Evolutionary conservation across 2,888 invertebrate species (phyloP).

Genomic region (Serrognathus titanus): DNA sequence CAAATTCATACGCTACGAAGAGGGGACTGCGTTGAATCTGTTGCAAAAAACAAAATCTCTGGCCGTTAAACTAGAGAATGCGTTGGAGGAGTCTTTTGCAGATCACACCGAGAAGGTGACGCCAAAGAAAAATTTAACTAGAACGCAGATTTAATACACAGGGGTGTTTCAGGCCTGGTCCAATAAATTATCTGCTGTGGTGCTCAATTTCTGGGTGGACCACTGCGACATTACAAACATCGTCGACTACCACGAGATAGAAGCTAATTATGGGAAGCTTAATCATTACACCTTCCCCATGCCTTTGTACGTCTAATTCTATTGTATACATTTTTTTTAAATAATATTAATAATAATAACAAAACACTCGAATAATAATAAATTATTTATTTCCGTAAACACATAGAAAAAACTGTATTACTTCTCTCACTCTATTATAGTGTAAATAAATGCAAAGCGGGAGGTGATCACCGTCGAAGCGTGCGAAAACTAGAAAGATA

Average conservation of each 20-base stretch:
- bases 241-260: conserved; percentile 51
- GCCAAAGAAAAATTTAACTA: too few species aligned
- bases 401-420: too few species aligned
- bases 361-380: conserved; percentile 2
- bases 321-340: background rate
- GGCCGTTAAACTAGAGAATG: conserved; percentile 46
- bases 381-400: conserved; percentile 6
- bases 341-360: too few species aligned
- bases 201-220: conserved; percentile 52
- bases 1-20: conserved; percentile 49
- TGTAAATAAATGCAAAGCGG: too few species aligned
- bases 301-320: conserved; percentile 16
- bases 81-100: conserved; percentile 51
- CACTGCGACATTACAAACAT: conserved; percentile 47
- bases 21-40: conserved; percentile 42
- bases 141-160: too few species aligned
- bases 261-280: conserved; percentile 40
- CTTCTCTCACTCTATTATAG: too few species aligned
- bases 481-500: too few species aligned
- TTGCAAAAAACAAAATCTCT: conserved; percentile 47
- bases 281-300: conserved; percentile 33
- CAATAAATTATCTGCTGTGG: conserved; percentile 47
- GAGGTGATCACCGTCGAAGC: too few species aligned
- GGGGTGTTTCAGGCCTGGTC: conserved; percentile 51
- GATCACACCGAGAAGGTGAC: conserved; percentile 50